A percentile compares a stretch with the other conserved stretches of the same genome.
Evolutionary conservation across 2,113 vertebrate species (phyloP).

Genomic region (Centrocercus urophasianus): DNA sequence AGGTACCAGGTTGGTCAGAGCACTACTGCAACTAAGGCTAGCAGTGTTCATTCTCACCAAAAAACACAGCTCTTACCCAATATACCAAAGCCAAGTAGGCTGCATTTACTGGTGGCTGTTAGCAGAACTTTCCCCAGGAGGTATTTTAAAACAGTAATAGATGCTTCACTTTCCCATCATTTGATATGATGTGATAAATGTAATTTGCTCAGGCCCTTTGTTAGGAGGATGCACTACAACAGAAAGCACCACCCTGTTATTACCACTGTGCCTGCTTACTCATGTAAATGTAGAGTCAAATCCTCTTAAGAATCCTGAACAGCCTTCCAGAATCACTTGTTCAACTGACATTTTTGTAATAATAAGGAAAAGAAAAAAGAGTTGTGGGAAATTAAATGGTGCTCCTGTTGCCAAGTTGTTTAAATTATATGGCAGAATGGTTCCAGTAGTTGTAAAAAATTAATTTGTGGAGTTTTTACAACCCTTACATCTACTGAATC

Average conservation of each 20-base stretch:
- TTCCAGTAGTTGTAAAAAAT: slow-evolving; percentile 72
- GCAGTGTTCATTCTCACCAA: not conserved
- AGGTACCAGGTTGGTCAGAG: not conserved
- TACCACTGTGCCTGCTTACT: slow-evolving; percentile 1
- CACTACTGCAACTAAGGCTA: not conserved
- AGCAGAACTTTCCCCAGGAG: slow-evolving; percentile 53
- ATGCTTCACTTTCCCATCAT: slow-evolving; percentile 32
- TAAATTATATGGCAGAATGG: slow-evolving; percentile 69
- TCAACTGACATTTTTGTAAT: slow-evolving; percentile 65
- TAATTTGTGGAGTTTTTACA: slow-evolving; percentile 72
- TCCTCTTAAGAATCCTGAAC: slow-evolving; percentile 42
- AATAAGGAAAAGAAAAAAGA: slow-evolving; percentile 69
- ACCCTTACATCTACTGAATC: slow-evolving; percentile 61
- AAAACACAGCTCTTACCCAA: not conserved
- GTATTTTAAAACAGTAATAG: slow-evolving; percentile 51
- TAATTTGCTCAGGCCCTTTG: slow-evolving; percentile 7
- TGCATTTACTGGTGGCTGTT: slow-evolving; percentile 48
- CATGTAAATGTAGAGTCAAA: slow-evolving; percentile 72
- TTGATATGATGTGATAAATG: not conserved
- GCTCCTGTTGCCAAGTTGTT: slow-evolving; percentile 66
- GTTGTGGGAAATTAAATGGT: slow-evolving; percentile 64
- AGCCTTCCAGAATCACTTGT: slow-evolving; percentile 56
- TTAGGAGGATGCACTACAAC: not conserved
- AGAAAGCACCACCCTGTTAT: slow-evolving; percentile 1
- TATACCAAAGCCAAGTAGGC: slow-evolving; percentile 15